Conservation (phyloP, 2,797 vertebrate genomes). For the Sebastes trivittatus region DNA sequence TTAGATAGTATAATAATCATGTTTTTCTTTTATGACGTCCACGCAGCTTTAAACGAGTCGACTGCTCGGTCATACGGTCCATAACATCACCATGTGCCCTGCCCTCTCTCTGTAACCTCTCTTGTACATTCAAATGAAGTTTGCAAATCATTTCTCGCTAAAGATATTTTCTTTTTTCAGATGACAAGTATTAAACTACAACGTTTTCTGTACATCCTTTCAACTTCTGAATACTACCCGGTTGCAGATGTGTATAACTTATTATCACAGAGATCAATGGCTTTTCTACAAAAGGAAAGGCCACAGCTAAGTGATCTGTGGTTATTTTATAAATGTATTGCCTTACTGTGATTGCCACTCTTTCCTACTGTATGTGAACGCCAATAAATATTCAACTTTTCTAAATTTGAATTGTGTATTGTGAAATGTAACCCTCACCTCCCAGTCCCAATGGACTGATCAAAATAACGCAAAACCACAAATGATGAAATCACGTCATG, state of each 20-base stretch:
- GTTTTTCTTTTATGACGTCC: neutral
- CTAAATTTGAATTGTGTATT: neutral
- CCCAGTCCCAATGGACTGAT: neutral
- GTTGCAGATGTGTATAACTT: neutral
- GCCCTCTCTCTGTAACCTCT: neutral
- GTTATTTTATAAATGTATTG: neutral
- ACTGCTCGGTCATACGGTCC: neutral
- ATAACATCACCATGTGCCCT: neutral
- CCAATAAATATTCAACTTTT: slow-evolving; percentile 62
- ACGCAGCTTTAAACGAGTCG: neutral
- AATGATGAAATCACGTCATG: neutral
- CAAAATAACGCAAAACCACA: too few relatives aligned
- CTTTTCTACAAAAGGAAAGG: slow-evolving; percentile 29
- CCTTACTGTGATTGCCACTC: slow-evolving; percentile 43
- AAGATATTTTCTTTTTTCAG: neutral
- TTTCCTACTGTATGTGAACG: slow-evolving; percentile 42
- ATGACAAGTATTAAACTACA: neutral
- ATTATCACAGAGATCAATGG: slow-evolving; percentile 7
- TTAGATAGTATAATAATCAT: neutral
- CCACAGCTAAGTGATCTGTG: neutral
- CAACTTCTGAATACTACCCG: neutral
- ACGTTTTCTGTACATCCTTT: neutral
- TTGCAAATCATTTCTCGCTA: neutral
- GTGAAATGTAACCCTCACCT: neutral
- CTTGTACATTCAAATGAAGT: neutral